Conservation (phyloP, 1,140 invertebrate species). For the Calephelis nemesis region DNA sequence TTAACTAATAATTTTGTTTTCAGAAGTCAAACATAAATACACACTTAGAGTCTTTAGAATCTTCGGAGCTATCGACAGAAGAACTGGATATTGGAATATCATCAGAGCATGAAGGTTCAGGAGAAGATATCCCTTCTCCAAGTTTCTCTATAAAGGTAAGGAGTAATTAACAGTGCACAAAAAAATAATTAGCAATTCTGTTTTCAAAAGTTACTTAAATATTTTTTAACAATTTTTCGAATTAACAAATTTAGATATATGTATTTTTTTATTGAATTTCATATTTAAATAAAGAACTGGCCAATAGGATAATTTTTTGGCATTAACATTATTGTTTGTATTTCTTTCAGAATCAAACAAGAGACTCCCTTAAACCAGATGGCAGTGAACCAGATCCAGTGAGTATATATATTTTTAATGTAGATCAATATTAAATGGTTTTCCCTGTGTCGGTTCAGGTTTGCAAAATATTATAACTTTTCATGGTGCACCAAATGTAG, state of each 20-base stretch:
- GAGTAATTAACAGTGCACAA: too few relatives aligned
- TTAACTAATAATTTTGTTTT: neutral
- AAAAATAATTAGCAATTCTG: neutral
- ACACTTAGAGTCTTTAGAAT: slow-evolving; percentile 43
- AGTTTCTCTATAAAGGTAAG: slow-evolving; percentile 41
- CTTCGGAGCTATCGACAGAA: slow-evolving; percentile 60
- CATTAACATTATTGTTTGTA: slow-evolving; percentile 24
- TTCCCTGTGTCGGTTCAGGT: too few relatives aligned
- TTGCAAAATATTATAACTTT: too few relatives aligned
- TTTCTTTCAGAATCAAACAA: slow-evolving; percentile 80
- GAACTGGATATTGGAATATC: slow-evolving; percentile 45
- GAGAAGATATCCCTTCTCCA: slow-evolving; percentile 62
- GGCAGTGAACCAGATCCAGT: slow-evolving; percentile 85
- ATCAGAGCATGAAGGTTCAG: slow-evolving; percentile 65
- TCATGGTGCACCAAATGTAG: too few relatives aligned
- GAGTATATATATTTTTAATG: slow-evolving; percentile 52
- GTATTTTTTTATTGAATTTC: too few relatives aligned
- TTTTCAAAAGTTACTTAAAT: neutral
- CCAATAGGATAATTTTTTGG: too few relatives aligned
- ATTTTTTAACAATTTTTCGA: neutral
- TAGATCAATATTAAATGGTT: too few relatives aligned
- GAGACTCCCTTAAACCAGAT: slow-evolving; percentile 83
- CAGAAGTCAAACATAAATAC: slow-evolving; percentile 21
- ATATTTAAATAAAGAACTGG: too few relatives aligned
- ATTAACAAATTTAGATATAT: too few relatives aligned